A percentile compares a stretch with the other conserved stretches of the same genome.
Conservation (phyloP, 2,113 vertebrate species). For the Emberiza fucata region DNA sequence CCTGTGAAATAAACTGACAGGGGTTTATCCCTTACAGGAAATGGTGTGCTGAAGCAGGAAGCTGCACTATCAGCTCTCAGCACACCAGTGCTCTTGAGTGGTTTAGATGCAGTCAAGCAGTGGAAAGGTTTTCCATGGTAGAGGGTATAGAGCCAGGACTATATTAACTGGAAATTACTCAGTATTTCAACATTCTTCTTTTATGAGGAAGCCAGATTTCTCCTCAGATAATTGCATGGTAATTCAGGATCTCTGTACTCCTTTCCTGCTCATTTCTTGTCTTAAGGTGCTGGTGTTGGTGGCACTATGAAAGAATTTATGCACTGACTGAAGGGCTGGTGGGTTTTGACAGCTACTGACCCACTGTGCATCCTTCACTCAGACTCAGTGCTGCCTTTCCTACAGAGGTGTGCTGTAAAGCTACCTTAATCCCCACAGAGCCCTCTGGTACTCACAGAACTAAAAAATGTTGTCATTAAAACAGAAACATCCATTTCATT, state of each 20-base stretch:
- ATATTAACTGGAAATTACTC: not conserved
- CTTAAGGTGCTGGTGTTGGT: not conserved
- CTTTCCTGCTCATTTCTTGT: not conserved
- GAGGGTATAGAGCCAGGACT: not conserved
- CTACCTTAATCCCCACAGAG: not conserved
- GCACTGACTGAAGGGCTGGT: not conserved
- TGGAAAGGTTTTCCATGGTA: not conserved
- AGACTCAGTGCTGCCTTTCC: not conserved
- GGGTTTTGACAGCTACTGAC: not conserved
- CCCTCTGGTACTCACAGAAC: not conserved
- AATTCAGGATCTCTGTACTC: not conserved
- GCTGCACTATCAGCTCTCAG: not conserved
- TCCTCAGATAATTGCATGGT: not conserved
- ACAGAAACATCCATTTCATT: not conserved
- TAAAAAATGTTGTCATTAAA: not conserved
- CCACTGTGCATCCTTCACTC: not conserved
- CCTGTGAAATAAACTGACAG: not conserved
- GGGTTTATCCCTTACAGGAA: not conserved
- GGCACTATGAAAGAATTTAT: not conserved
- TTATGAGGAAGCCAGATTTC: not conserved
- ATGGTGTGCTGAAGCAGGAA: not conserved
- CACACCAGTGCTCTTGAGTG: not conserved
- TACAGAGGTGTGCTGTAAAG: not conserved
- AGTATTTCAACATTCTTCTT: not conserved
- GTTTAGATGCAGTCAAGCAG: not conserved